Conservation (phyloP, 2,113 vertebrate species). For the Cyanocitta stelleri region DNA sequence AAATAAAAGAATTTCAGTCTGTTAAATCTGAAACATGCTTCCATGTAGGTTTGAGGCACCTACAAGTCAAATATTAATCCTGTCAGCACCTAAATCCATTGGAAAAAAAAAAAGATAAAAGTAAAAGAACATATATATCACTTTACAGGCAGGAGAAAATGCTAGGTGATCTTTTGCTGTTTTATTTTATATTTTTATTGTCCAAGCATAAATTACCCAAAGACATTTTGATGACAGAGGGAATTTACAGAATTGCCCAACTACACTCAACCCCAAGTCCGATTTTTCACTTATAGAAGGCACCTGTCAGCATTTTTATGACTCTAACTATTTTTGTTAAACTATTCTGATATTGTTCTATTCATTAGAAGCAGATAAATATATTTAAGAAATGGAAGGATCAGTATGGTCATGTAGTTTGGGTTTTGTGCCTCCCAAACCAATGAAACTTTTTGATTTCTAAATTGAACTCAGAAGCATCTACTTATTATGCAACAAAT, state of each 20-base stretch:
- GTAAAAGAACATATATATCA: background rate
- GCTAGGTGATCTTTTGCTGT: background rate
- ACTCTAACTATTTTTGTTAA: background rate
- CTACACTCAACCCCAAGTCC: background rate
- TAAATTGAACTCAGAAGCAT: background rate
- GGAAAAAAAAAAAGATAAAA: background rate
- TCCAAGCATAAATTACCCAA: background rate
- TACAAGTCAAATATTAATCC: background rate
- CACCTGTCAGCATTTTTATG: background rate
- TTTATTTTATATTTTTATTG: background rate
- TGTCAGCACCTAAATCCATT: background rate
- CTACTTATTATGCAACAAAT: background rate
- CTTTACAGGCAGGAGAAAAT: background rate
- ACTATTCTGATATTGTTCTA: background rate
- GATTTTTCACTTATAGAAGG: background rate
- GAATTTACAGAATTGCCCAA: background rate
- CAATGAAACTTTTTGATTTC: background rate
- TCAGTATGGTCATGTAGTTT: background rate
- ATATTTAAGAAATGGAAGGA: background rate
- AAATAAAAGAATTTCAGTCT: background rate
- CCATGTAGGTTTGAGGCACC: background rate
- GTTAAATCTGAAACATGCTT: background rate
- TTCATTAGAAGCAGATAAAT: background rate
- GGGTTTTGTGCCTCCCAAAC: background rate
- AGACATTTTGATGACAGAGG: background rate